Conservation (phyloP, 23 tunicate genomes). For the Ciona savignyi region DNA sequence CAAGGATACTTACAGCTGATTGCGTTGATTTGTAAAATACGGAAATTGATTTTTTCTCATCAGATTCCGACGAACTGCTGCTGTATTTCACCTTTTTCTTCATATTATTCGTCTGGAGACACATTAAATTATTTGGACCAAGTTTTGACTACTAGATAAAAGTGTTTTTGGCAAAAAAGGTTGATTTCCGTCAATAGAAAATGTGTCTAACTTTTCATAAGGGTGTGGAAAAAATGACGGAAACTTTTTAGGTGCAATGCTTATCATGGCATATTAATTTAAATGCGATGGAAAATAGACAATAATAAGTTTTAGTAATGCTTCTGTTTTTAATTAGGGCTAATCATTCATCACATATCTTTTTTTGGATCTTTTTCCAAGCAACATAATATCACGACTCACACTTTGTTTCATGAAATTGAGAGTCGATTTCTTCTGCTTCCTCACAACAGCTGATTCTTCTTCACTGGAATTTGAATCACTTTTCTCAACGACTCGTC, state of each 20-base stretch:
- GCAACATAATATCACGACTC: too few species aligned
- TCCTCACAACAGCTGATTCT: conserved; percentile 54
- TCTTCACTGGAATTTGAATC: conserved; percentile 10
- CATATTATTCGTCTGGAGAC: conserved; percentile 48
- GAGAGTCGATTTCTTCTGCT: conserved; percentile 38
- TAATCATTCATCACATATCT: too few species aligned
- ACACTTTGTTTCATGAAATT: conserved; percentile 71
- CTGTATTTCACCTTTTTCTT: conserved; percentile 27
- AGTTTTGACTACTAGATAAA: not conserved
- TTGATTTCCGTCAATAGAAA: not conserved
- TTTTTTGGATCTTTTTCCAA: too few species aligned
- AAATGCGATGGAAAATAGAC: too few species aligned
- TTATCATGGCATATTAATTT: too few species aligned
- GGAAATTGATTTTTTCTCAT: conserved; percentile 40
- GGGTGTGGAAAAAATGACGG: not conserved
- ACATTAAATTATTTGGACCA: conserved; percentile 65
- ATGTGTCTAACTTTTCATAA: not conserved
- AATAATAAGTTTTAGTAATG: too few species aligned
- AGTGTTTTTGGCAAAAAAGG: not conserved
- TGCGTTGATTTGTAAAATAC: conserved; percentile 75
- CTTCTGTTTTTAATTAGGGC: too few species aligned
- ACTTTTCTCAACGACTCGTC: conserved; percentile 3
- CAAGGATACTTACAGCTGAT: conserved; percentile 58
- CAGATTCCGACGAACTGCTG: conserved; percentile 55
- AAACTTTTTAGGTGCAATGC: too few species aligned